A percentile compares a stretch with the other conserved stretches of the same genome.
Evolutionary conservation across 2,888 invertebrate species (phyloP).

Genomic region (Brachyptera risi): DNA sequence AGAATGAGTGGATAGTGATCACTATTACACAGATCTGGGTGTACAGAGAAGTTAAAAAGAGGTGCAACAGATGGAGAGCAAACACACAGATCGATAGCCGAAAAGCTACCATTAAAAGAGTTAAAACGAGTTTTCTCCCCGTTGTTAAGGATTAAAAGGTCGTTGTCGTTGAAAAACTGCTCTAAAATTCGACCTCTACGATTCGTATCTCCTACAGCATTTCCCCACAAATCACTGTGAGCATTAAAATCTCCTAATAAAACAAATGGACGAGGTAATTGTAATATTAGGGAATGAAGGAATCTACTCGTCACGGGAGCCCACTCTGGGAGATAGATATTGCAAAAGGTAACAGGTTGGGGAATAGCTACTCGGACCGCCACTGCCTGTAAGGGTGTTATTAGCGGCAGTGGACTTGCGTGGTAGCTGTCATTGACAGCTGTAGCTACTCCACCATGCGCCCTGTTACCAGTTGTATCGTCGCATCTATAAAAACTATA

Average conservation of each 20-base stretch:
- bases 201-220: background rate
- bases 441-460: constrained; percentile 6
- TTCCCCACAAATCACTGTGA: constrained; percentile 9
- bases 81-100: background rate
- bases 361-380: constrained; percentile 5
- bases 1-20: background rate
- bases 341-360: background rate
- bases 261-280: background rate
- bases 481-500: background rate
- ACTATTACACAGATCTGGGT: background rate
- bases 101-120: background rate
- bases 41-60: background rate
- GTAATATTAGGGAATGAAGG: background rate
- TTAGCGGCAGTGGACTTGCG: background rate
- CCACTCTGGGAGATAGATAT: background rate
- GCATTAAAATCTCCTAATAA: constrained; percentile 11
- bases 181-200: constrained; percentile 14
- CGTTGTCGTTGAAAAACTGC: constrained; percentile 5
- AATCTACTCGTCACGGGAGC: background rate
- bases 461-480: constrained; percentile 2
- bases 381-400: constrained; percentile 8
- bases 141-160: background rate
- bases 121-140: constrained; percentile 1
- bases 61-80: background rate
- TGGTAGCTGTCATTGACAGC: background rate